These are phyloP conservation scores for Apis florea DNA, from an alignment of 1,140 invertebrate species.

Conservation along the genomic window DNA sequence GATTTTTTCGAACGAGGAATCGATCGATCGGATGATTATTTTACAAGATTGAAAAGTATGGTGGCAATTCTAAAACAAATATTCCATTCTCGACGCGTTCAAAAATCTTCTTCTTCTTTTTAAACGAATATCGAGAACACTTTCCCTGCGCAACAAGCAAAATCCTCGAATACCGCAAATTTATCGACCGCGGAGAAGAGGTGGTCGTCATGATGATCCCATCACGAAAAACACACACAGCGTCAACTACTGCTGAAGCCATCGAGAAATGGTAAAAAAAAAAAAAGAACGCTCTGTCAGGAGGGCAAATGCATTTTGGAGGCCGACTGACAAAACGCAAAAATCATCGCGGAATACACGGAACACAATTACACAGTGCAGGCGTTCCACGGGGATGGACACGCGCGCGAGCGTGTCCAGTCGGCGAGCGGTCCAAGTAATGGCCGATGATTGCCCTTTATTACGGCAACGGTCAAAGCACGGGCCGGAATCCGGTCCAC, in stretches of 20 bases:
- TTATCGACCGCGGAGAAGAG: not conserved
- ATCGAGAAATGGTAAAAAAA: not conserved
- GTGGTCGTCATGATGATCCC: no score
- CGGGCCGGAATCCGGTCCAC: conserved; percentile 72
- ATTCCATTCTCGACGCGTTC: no score
- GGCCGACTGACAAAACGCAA: conserved; percentile 8
- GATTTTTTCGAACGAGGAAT: no score
- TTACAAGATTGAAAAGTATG: no score
- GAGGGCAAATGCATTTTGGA: no score
- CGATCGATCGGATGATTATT: no score
- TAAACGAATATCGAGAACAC: no score
- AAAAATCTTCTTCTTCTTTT: no score
- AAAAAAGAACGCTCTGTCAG: not conserved
- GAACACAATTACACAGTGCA: conserved; percentile 10
- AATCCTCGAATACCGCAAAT: not conserved
- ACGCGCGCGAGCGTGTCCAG: conserved; percentile 19
- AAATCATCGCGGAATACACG: conserved; percentile 1
- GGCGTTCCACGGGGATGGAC: not conserved
- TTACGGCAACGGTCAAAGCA: conserved; percentile 77
- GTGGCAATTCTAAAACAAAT: no score
- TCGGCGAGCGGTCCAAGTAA: conserved; percentile 65
- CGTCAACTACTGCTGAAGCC: not conserved
- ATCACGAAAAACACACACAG: not conserved
- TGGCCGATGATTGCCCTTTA: conserved; percentile 78
- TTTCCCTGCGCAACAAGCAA: not conserved